Evolutionary conservation across 2,888 invertebrate genomes (phyloP).

Genomic region (Pterostichus madidus): DNA sequence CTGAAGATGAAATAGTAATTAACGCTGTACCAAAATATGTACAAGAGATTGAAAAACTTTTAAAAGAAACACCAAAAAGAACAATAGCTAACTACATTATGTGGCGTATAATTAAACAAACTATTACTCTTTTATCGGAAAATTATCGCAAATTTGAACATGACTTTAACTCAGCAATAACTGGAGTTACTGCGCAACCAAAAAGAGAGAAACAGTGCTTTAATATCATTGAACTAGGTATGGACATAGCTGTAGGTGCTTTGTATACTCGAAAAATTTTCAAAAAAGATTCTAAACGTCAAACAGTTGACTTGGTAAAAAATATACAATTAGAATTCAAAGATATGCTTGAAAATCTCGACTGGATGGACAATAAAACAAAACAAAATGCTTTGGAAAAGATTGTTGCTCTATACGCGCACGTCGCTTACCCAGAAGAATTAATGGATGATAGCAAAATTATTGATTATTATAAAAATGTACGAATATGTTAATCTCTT

Average conservation of each 20-base stretch:
- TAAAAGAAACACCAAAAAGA: conserved; percentile 69
- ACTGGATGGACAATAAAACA: conserved; percentile 93
- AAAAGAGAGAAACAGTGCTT: conserved; percentile 17
- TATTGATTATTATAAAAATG: conserved; percentile 84
- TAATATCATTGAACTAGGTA: conserved; percentile 74
- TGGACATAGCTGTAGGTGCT: conserved; percentile 85
- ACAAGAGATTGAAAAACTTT: conserved; percentile 73
- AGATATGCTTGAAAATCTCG: conserved; percentile 84
- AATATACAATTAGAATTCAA: conserved; percentile 88
- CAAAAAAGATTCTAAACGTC: conserved; percentile 87
- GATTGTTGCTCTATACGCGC: conserved; percentile 86
- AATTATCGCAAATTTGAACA: not conserved
- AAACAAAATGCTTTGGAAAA: conserved; percentile 85
- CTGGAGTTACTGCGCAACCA: not conserved
- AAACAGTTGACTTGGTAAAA: conserved; percentile 89
- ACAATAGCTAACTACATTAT: conserved; percentile 24
- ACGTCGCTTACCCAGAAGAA: conserved; percentile 93
- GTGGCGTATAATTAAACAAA: conserved; percentile 12
- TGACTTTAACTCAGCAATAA: not conserved
- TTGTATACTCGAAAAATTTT: conserved; percentile 90
- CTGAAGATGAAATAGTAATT: conserved; percentile 76
- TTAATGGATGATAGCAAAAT: conserved; percentile 87
- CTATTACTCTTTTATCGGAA: not conserved
- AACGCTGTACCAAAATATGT: conserved; percentile 78
- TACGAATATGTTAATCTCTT: conserved; percentile 73